Conservation (phyloP, 1,140 invertebrate genomes). For the Apocrypta bakeri region DNA sequence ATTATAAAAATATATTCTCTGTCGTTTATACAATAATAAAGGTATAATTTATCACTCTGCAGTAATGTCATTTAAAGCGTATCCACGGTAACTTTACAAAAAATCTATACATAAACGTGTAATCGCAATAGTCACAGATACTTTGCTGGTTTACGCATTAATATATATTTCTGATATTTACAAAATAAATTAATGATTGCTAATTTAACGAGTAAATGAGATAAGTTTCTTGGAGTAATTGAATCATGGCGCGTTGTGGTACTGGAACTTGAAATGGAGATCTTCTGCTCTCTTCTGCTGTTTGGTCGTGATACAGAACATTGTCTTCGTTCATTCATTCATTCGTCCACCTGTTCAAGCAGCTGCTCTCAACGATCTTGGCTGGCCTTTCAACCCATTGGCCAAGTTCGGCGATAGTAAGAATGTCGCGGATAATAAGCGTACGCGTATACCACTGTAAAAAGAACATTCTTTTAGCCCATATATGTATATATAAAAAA, state of each 20-base stretch:
- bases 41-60: neutral
- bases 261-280: neutral
- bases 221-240: neutral
- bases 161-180: neutral
- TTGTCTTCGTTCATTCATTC: too few relatives aligned
- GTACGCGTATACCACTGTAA: slow-evolving; percentile 58
- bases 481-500: too few relatives aligned
- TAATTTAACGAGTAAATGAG: neutral
- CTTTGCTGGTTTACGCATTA: too few relatives aligned
- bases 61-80: neutral
- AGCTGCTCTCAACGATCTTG: neutral
- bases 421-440: slow-evolving; percentile 46
- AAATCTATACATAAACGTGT: neutral
- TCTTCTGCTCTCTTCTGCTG: neutral
- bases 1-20: neutral
- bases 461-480: neutral
- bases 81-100: neutral
- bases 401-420: slow-evolving; percentile 15
- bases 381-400: slow-evolving; percentile 7
- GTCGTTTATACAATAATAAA: neutral
- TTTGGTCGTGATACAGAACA: too few relatives aligned
- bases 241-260: neutral
- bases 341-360: too few relatives aligned
- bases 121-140: too few relatives aligned
- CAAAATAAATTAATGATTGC: slow-evolving; percentile 25